Conservation (phyloP, 2,888 invertebrate genomes). For the Leistus spinibarbis region DNA sequence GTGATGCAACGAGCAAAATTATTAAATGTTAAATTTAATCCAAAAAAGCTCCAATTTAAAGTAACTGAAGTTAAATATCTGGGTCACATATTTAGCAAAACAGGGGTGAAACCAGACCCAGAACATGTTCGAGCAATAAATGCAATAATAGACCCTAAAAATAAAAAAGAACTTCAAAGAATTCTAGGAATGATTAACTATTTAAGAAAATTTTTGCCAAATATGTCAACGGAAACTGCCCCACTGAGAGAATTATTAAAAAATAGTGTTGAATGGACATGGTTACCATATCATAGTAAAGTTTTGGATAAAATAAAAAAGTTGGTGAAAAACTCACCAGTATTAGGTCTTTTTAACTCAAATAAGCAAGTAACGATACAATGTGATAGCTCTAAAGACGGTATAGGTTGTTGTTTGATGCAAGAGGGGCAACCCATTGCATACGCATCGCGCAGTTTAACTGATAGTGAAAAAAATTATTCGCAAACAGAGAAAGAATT, state of each 20-base stretch:
- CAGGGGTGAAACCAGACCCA: background rate
- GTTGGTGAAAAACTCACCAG: background rate
- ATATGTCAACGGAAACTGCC: background rate
- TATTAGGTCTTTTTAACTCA: background rate
- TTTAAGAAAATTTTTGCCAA: background rate
- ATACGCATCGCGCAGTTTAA: background rate
- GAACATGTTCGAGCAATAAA: background rate
- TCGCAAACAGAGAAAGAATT: too few relatives aligned
- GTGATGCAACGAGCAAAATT: background rate
- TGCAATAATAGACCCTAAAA: background rate
- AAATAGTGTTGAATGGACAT: background rate
- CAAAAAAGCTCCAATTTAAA: background rate
- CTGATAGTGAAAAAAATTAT: background rate
- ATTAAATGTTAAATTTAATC: slow-evolving; percentile 3
- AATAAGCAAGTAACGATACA: background rate
- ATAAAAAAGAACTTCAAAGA: background rate
- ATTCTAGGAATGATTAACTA: background rate
- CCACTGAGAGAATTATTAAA: background rate
- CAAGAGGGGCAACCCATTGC: background rate
- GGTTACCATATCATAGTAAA: background rate
- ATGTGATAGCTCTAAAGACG: background rate
- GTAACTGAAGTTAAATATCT: background rate
- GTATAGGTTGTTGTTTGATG: background rate
- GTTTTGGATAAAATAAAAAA: background rate
- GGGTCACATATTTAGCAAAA: background rate